Base-by-base conservation (phyloP, 2,888 invertebrate species). In the Eupithecia inturbata region DNA sequence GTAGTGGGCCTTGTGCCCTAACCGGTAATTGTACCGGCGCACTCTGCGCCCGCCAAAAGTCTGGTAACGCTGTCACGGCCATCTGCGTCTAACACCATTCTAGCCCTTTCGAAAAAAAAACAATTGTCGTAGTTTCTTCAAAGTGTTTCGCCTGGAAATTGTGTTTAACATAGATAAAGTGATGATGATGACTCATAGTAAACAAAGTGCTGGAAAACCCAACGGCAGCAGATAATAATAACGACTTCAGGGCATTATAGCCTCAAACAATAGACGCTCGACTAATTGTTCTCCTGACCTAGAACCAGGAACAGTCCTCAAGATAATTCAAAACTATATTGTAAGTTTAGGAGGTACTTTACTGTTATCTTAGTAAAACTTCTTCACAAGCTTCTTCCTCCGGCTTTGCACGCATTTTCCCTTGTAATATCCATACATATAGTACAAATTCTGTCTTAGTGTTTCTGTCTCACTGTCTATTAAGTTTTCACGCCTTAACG, bases 281-380 rank as follows among this genome's bases (percentile, higher is more conserved):
- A 57, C 69, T 45, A 67, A 73, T 69, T 69, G 69, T 68, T 39
- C 53, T 28, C 31, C 39, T 64, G 68, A 62, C 64, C 68, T 63
- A 66, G 68, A 53, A 64, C 41, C 62, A 28, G 41, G 45, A 10
- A 69, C 19, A 57, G 16, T 57, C 31, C 26, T 60, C 19, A 60
- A 70, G 62, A 45, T 62, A 66, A n/a, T 12, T 64, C 5, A 3
- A 64, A 33, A 64, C 63, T 26, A 60, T 26, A 60, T 28, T 28
- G 60, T 60, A 28, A 28, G 16, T 28, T 28, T 28, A 60, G 28
- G 28, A 28, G 60, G 2, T 26, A 28, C 28, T 62, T 60, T 28
- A 57, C 12, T 57, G 10, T 26, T 26, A 57, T 26, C 57, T 26
- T 22, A 26, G 26, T 57, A 26, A 12, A 57, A 57, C 12, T 57